Evolutionary conservation across 2,888 invertebrate species (phyloP), one percentile per base, ranked within the genome.

Genomic region (Schizotus pectinicornis): DNA sequence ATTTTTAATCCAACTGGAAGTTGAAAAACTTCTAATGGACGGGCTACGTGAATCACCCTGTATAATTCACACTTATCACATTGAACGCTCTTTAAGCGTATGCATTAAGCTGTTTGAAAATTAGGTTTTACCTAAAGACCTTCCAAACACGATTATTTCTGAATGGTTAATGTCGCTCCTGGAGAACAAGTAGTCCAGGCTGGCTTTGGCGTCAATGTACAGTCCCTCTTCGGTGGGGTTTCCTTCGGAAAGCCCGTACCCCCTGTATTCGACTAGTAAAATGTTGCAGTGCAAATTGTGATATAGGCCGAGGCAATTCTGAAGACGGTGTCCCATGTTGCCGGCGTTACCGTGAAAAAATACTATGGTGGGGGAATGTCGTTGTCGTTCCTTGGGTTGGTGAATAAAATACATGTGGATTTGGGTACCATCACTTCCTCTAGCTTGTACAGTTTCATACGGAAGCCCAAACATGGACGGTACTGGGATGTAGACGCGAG

Each of bases 301-400:
- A 78, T 90, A 94, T 56, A 97, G 83, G 3, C 92, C 94, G 65
- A 89, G 88, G n/a, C 91, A 91, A 82, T 96, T 96, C 71, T 91
- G 88, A 70, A 97, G 82, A 65, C 91, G 88, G 76, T 97, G 96
- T 0, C 97, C 97, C 86, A 97, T 94, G 77, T 97, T 98, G 8
- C 97, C 97, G 49, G 97, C 97, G 85, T 97, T 98, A 5, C 97
- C 97, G 82, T 98, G 97, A 64, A 97, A 88, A 80, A 92, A 95
- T 47, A 97, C 81, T 74, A 97, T 82, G 7, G 96, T 96, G 0
- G 94, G 93, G 49, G 86, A 87, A 71, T 85, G 84, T 65, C 86
- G 85, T 67, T 86, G 86, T 62, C 86, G 85, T 41, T 86, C 85
- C 58, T 84, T 84, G 1, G 86, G 81, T 76, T 94, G 94, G 69